Base-by-base conservation (phyloP, 1,140 invertebrate species). In the Bradynema listronoti region DNA sequence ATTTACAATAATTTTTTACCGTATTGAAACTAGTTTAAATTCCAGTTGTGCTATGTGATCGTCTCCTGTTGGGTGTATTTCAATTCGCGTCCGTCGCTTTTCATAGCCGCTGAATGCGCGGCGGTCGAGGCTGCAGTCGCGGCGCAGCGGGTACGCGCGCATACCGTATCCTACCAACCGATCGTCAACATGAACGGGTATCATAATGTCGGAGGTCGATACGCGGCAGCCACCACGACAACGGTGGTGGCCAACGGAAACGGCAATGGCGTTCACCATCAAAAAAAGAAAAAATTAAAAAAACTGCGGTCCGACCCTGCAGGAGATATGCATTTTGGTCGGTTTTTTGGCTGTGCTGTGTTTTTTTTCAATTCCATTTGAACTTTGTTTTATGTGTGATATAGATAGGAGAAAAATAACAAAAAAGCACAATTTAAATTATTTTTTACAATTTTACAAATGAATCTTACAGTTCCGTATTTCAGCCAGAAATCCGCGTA, bases 11-110 rank as follows among this genome's bases (percentile, higher is more conserved):
- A 32, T 11, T 1, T 34, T n/a, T 11, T 24, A 32, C 11, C 33
- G 34, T 4, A 14, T 24, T 2, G 5, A 29, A 7, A 66, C 14
- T 57, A 34, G 29, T 42, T 7, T 9, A 22, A 29, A 6, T 54
- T 70, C 71, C 50, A 77, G 74, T 25, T 77, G 3, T 72, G 65
- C 58, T 75, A 75, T 55, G 33, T 75, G n/a, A 62, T 75, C 22
- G 69, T 75, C 14, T 68, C 72, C 47, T 65, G 63, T 22, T 75
- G 73, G 73, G 73, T 75, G 11, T 75, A 67, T 47, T 47, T 72
- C 24, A 75, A 75, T 57, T 74, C 71, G n/a, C 54, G 57, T 9
- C 73, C 73, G 9, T 66, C 64, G n/a, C 49, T 67, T 32, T 62
- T 61, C 22, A 32, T 45, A 16, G 27, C 34, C 7, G 36, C 36